Percentiles rank a stretch among this genome's conserved stretches.
Conservation (phyloP, 2,888 invertebrate genomes). For the Polyommatus icarus region DNA sequence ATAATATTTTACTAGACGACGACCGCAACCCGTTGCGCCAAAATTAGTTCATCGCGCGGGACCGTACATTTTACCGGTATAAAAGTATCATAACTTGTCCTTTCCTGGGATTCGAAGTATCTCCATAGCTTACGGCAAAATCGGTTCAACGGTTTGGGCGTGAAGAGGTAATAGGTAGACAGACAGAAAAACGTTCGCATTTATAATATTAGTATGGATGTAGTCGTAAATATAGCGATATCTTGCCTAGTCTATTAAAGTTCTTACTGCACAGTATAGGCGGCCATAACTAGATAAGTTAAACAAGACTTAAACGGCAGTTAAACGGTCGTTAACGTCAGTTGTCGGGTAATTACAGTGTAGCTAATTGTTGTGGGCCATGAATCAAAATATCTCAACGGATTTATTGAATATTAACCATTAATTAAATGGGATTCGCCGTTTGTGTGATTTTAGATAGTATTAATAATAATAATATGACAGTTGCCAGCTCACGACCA, state of each 20-base stretch:
- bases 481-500: no score
- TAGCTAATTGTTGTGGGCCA: not conserved
- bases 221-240: not conserved
- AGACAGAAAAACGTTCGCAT: not conserved
- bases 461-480: no score
- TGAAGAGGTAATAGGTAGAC: not conserved
- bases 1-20: no score
- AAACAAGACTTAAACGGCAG: constrained; percentile 14
- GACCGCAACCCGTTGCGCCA: no score
- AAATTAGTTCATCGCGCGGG: no score
- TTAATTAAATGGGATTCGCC: not conserved
- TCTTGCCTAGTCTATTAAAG: not conserved
- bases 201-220: not conserved
- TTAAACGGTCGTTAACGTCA: constrained; percentile 16
- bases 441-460: not conserved
- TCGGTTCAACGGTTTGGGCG: not conserved
- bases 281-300: constrained; percentile 5
- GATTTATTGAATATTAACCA: not conserved
- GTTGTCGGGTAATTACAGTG: constrained; percentile 14
- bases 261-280: not conserved
- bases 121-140: not conserved
- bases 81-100: no score
- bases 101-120: no score
- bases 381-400: constrained; percentile 10
- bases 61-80: no score